A percentile compares a stretch with the other conserved stretches of the same genome.
These are phyloP conservation scores for Strongylocentrotus purpuratus DNA, from an alignment of 35 echinoderm and acorn worm species.

Conservation along the genomic window DNA sequence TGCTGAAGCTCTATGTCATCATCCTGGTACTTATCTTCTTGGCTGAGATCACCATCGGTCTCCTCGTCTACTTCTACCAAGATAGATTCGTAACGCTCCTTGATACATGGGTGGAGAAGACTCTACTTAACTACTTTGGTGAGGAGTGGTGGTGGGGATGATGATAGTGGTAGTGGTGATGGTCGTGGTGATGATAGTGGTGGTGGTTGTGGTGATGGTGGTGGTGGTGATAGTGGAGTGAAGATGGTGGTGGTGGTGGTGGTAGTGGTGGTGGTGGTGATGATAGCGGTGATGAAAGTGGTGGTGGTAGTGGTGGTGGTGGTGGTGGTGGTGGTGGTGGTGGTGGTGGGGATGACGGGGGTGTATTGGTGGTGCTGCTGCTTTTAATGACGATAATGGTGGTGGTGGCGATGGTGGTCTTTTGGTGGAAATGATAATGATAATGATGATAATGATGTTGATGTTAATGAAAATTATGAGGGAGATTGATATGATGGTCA, in stretches of 20 bases:
- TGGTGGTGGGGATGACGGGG: neutral
- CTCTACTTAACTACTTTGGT: constrained; percentile 84
- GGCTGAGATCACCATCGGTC: constrained; percentile 73
- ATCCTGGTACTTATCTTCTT: constrained; percentile 86
- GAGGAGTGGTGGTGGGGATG: constrained; percentile 25
- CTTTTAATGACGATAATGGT: neutral
- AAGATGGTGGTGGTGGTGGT: neutral
- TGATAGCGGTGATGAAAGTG: neutral
- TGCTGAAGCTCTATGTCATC: constrained; percentile 77
- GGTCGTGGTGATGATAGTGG: neutral
- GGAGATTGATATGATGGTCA: neutral
- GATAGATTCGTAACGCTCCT: constrained; percentile 64
- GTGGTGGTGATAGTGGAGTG: neutral
- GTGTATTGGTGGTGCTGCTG: neutral
- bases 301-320: neutral
- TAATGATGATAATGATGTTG: neutral
- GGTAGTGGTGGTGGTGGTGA: neutral
- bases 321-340: neutral
- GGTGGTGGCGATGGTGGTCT: neutral
- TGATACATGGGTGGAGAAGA: constrained; percentile 76
- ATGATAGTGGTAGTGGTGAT: neutral
- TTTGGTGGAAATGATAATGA: neutral
- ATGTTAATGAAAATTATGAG: neutral
- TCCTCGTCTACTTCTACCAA: constrained; percentile 87
- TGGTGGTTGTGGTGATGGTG: neutral